A percentile compares a stretch with the other conserved stretches of the same genome.
Conservation (phyloP, 2,888 invertebrate genomes). For the Mesorhabditis spiculigera region DNA sequence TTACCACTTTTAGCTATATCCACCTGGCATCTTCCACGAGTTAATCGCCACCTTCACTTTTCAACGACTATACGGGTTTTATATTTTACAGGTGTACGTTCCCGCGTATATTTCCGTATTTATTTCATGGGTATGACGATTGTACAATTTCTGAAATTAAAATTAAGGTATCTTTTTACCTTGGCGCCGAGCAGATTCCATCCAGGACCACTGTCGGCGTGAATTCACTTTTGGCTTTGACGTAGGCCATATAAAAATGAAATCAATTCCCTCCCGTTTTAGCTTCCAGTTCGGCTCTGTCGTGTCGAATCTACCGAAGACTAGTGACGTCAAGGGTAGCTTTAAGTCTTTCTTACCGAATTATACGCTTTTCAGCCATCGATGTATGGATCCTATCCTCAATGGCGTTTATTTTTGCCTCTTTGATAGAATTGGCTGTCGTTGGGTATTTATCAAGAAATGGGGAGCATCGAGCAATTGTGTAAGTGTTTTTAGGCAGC, state of each 20-base stretch:
- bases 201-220: conserved; percentile 58
- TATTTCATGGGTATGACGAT: conserved; percentile 47
- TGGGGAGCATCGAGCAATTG: conserved; percentile 33
- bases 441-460: conserved; percentile 52
- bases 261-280: conserved; percentile 16
- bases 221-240: conserved; percentile 51
- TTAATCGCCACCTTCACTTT: conserved; percentile 58
- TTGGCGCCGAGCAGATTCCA: conserved; percentile 57
- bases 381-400: conserved; percentile 57
- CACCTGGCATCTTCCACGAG: conserved; percentile 58
- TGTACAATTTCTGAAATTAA: conserved; percentile 10
- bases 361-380: conserved; percentile 36
- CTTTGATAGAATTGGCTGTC: conserved; percentile 55
- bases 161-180: conserved; percentile 51
- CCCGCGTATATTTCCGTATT: conserved; percentile 57
- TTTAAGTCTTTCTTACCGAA: background rate
- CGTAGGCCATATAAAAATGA: conserved; percentile 24
- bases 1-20: conserved; percentile 47
- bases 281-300: conserved; percentile 57
- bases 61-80: conserved; percentile 57
- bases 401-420: conserved; percentile 58
- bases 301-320: conserved; percentile 56
- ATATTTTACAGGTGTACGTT: conserved; percentile 55
- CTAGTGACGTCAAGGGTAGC: conserved; percentile 53
- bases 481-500: conserved; percentile 18